phyloP scores from a whole-genome alignment of 2,113 vertebrate species.

The Rhynchopsitta pachyrhyncha region DNA sequence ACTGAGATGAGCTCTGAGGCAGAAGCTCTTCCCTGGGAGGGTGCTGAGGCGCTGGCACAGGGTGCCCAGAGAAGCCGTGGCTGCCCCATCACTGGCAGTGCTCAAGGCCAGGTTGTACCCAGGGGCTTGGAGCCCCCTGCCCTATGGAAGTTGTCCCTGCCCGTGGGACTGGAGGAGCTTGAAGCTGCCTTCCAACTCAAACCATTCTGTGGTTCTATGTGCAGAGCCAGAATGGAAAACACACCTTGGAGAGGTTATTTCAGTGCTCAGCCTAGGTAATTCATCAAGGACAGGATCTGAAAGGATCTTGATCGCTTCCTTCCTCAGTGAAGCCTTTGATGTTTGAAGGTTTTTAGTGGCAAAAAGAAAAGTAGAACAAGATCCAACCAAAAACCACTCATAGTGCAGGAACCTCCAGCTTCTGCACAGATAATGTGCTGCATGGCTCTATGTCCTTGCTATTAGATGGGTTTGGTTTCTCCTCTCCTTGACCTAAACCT shows the following conservation, averaged over 20 bases:
- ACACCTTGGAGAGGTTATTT: background rate
- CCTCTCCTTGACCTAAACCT: background rate
- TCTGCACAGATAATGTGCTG: background rate
- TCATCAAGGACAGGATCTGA: background rate
- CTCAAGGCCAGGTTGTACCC: no score
- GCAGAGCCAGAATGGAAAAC: background rate
- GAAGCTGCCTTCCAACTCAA: background rate
- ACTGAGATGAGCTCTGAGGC: no score
- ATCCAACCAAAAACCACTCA: background rate
- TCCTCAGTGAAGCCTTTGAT: background rate
- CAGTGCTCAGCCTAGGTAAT: background rate
- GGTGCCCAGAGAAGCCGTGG: no score
- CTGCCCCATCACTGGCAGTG: no score
- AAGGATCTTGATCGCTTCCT: background rate
- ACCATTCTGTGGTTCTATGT: background rate
- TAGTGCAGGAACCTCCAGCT: background rate
- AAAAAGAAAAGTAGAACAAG: background rate
- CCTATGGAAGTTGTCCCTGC: background rate
- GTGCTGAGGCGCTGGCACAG: no score
- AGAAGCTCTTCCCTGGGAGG: no score
- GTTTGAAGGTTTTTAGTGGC: background rate
- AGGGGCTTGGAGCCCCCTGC: background rate
- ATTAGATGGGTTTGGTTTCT: accelerated
- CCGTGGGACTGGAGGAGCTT: background rate
- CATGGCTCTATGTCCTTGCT: background rate